Conservation (phyloP, 2,797 vertebrate species). For the Manis crassicaudata region DNA sequence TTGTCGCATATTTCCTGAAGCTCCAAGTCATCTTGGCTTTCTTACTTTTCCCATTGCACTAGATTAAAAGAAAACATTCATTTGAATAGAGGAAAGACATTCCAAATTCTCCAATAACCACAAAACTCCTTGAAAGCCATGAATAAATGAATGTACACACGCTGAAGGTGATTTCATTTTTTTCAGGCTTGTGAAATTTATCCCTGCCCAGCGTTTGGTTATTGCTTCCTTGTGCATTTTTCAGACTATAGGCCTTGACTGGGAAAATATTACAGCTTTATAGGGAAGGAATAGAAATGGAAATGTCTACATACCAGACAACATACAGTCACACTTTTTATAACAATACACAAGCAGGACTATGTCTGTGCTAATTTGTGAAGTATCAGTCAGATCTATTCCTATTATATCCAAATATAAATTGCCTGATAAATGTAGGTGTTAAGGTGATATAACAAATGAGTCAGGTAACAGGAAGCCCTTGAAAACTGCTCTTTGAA, state of each 20-base stretch:
- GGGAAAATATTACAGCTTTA: neutral
- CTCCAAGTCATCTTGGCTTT: neutral
- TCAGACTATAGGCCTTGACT: neutral
- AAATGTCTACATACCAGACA: neutral
- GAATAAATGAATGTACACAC: neutral
- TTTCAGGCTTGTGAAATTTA: neutral
- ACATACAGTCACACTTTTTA: neutral
- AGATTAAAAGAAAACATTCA: neutral
- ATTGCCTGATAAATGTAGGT: neutral
- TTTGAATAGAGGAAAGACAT: constrained; percentile 18
- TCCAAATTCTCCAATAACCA: neutral
- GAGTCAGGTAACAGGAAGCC: neutral
- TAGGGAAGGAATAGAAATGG: neutral
- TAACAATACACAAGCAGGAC: neutral
- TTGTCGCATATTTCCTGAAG: neutral
- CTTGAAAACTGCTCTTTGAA: neutral
- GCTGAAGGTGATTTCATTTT: neutral
- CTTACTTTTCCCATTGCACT: neutral
- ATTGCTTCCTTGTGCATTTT: neutral
- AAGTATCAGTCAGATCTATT: constrained; percentile 41
- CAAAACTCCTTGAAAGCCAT: neutral
- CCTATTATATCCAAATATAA: constrained; percentile 18
- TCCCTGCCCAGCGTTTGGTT: neutral
- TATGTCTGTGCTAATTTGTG: neutral
- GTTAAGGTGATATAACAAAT: neutral